A percentile compares a stretch with the other conserved stretches of the same genome.
Evolutionary conservation across 1,140 invertebrate species (phyloP).

Genomic region (Neelides sp.): DNA sequence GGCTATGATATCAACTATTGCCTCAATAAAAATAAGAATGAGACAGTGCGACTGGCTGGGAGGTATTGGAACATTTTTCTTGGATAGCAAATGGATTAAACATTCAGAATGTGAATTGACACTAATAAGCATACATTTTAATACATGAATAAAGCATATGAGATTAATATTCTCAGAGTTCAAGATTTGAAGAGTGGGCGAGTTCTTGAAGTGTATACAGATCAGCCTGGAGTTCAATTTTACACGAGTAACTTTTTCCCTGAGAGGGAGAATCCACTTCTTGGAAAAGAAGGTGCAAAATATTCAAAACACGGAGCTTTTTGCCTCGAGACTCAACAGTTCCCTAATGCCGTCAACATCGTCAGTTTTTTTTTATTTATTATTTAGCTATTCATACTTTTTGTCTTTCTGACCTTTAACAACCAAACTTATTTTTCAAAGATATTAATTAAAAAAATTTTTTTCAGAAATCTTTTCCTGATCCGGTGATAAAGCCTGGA

Average conservation of each 20-base stretch:
- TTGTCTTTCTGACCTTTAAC: neutral
- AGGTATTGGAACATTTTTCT: neutral
- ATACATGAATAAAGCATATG: no score
- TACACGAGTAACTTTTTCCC: conserved; percentile 73
- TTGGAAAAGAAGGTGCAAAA: conserved; percentile 52
- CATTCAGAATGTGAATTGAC: no score
- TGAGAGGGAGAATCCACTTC: conserved; percentile 35
- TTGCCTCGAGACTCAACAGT: conserved; percentile 83
- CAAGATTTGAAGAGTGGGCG: conserved; percentile 56
- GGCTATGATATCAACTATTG: conserved; percentile 71
- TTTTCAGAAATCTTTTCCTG: conserved; percentile 57
- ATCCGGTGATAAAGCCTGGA: conserved; percentile 55
- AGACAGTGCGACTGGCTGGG: conserved; percentile 10
- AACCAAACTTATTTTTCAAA: conserved; percentile 2
- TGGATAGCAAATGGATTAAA: neutral
- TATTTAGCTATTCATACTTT: conserved; percentile 16
- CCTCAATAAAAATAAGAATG: conserved; percentile 34
- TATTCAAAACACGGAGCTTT: conserved; percentile 71
- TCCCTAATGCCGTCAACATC: conserved; percentile 79
- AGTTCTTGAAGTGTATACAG: conserved; percentile 58
- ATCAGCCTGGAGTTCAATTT: conserved; percentile 81
- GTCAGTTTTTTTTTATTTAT: conserved; percentile 38
- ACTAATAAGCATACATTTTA: no score
- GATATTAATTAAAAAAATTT: conserved; percentile 17
- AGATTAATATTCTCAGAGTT: conserved; percentile 42